Evolutionary conservation across 2,888 invertebrate genomes (phyloP).

Genomic region (Aspidapion aeneum): DNA sequence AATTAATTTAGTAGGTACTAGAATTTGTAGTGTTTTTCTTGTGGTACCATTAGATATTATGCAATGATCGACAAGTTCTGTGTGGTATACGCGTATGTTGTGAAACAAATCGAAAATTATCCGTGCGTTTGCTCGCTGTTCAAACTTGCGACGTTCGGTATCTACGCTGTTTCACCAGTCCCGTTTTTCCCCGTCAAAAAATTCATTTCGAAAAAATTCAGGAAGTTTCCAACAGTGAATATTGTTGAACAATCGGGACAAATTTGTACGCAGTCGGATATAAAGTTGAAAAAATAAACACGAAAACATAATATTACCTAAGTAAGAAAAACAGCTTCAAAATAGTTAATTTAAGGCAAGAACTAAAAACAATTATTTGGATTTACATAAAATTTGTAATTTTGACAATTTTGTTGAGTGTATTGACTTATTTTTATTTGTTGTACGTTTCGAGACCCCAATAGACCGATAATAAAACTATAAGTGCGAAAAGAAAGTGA

Average conservation of each 20-base stretch:
- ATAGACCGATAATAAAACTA: no score
- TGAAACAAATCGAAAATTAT: background rate
- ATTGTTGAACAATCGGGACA: no score
- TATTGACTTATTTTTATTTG: constrained; percentile 21
- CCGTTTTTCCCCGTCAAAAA: constrained; percentile 18
- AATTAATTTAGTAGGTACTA: no score
- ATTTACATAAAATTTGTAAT: constrained; percentile 18
- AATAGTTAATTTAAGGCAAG: constrained; percentile 6
- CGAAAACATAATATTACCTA: no score
- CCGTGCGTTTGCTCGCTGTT: constrained; percentile 12
- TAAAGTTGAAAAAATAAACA: no score
- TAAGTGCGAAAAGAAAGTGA: no score
- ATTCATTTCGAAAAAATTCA: constrained; percentile 6
- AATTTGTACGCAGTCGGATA: no score
- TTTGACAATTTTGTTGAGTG: constrained; percentile 12
- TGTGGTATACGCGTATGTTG: background rate
- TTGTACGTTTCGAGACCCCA: constrained; percentile 13
- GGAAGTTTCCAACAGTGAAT: constrained; percentile 2
- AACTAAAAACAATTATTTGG: constrained; percentile 15
- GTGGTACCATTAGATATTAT: no score
- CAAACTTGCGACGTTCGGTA: constrained; percentile 16
- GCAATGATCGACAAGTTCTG: background rate
- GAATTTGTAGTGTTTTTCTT: no score
- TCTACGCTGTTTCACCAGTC: constrained; percentile 23
- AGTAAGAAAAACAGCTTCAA: background rate